phyloP scores from a whole-genome alignment of 2,888 invertebrate genomes.

The Watsonalla cultraria region DNA sequence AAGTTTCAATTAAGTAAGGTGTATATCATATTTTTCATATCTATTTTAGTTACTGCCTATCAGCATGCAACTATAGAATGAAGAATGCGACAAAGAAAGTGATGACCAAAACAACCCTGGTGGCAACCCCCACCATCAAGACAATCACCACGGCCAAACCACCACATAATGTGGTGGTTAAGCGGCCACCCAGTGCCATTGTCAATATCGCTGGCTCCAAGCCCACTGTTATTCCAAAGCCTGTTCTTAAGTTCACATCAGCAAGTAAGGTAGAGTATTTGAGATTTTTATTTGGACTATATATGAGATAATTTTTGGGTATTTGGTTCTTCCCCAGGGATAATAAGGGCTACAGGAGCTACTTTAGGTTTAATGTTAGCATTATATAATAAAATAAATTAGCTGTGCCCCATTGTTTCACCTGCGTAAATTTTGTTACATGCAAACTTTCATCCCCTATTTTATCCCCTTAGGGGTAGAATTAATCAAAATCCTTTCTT shows the following conservation, averaged over 20 bases:
- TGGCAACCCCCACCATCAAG: constrained; percentile 46
- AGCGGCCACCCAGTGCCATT: constrained; percentile 64
- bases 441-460: too few relatives aligned
- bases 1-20: too few relatives aligned
- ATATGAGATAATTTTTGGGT: neutral
- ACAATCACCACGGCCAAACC: constrained; percentile 64
- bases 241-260: constrained; percentile 85
- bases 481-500: too few relatives aligned
- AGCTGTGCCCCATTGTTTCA: too few relatives aligned
- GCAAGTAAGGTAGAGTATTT: constrained; percentile 56
- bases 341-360: too few relatives aligned
- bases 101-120: constrained; percentile 42
- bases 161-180: constrained; percentile 68
- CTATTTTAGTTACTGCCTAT: constrained; percentile 86
- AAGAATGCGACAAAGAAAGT: constrained; percentile 77
- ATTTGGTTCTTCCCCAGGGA: too few relatives aligned
- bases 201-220: constrained; percentile 81
- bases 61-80: constrained; percentile 88
- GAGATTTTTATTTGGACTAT: constrained; percentile 7
- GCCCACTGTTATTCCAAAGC: constrained; percentile 85
- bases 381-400: too few relatives aligned
- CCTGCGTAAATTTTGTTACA: too few relatives aligned
- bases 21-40: too few relatives aligned
- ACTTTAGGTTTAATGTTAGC: too few relatives aligned
- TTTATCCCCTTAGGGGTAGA: too few relatives aligned